These are phyloP conservation scores for Microplitis mediator DNA, from an alignment of 1,140 invertebrate genomes.

Conservation along the genomic window DNA sequence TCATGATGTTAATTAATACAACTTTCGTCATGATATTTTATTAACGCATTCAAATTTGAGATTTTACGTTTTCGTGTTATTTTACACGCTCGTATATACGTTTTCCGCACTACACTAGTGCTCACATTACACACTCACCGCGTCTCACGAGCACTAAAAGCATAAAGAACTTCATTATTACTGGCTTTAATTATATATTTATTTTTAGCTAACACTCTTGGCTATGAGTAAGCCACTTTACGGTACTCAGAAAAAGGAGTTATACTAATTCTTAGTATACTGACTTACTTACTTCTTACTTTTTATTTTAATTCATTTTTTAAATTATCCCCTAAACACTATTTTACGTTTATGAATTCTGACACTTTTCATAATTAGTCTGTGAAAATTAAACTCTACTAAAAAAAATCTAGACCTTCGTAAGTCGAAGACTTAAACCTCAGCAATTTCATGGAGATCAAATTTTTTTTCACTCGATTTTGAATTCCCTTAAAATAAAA, in stretches of 20 bases:
- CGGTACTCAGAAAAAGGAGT: constrained; percentile 49
- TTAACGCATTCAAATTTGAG: neutral
- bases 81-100: neutral
- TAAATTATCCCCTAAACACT: constrained; percentile 19
- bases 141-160: constrained; percentile 29
- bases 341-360: no score
- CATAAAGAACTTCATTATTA: constrained; percentile 58
- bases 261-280: constrained; percentile 56
- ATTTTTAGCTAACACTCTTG: constrained; percentile 46
- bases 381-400: neutral
- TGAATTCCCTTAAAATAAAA: no score
- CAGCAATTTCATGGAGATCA: no score
- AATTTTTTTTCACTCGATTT: no score
- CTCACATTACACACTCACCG: constrained; percentile 1
- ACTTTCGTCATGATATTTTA: neutral
- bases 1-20: neutral
- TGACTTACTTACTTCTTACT: constrained; percentile 9
- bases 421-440: no score
- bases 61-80: neutral
- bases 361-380: no score
- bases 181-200: constrained; percentile 59
- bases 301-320: constrained; percentile 57
- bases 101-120: constrained; percentile 20
- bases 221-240: constrained; percentile 1
- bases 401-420: no score